A percentile compares a stretch with the other conserved stretches of the same genome.
phyloP scores from a whole-genome alignment of 2,888 invertebrate species.

The Bedellia somnulentella region DNA sequence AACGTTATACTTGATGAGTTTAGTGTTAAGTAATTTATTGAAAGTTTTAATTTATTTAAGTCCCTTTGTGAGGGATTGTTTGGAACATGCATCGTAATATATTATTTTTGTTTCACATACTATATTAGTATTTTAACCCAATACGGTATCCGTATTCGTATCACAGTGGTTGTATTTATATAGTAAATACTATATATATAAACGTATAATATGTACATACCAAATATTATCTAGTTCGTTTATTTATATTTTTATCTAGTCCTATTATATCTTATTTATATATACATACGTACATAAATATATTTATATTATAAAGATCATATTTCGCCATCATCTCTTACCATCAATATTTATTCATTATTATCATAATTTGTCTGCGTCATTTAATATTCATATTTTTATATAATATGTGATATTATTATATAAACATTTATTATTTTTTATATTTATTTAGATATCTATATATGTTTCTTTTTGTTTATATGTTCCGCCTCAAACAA shows the following conservation, averaged over 20 bases:
- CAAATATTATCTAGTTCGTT: not conserved
- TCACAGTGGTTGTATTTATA: too few species aligned
- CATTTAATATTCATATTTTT: too few species aligned
- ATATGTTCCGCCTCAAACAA: conserved; percentile 2
- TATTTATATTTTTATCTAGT: conserved; percentile 6
- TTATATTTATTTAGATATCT: conserved; percentile 3
- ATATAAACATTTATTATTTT: conserved; percentile 1
- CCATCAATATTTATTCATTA: too few species aligned
- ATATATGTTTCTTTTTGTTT: conserved; percentile 1
- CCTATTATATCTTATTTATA: conserved; percentile 8
- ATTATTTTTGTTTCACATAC: conserved; percentile 26
- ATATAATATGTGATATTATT: conserved; percentile 4
- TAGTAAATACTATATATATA: not conserved
- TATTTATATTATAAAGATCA: too few species aligned
- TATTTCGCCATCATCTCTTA: too few species aligned
- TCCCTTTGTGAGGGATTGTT: conserved; percentile 37
- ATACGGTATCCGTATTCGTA: conserved; percentile 58
- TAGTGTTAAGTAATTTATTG: conserved; percentile 45
- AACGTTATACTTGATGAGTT: too few species aligned
- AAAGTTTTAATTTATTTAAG: conserved; percentile 34
- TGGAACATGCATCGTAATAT: conserved; percentile 11
- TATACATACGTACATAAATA: too few species aligned
- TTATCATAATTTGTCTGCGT: too few species aligned
- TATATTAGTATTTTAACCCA: conserved; percentile 45
- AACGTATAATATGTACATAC: conserved; percentile 1